Conservation (phyloP, 1,140 invertebrate species). For the Danaus plexippus region DNA sequence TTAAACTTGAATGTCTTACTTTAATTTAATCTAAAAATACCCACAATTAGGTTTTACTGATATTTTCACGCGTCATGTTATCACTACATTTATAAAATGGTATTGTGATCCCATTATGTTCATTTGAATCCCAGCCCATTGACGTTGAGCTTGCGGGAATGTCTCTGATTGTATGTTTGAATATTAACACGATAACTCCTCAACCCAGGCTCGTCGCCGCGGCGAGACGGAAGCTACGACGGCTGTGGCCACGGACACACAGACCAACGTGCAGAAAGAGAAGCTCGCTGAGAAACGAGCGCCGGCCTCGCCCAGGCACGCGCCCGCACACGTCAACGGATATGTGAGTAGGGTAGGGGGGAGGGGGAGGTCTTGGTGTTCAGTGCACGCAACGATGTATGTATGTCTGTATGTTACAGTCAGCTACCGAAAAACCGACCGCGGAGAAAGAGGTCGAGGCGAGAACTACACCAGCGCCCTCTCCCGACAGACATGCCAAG, state of each 20-base stretch:
- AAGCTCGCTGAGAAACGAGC: constrained; percentile 22
- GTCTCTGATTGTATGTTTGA: too few relatives aligned
- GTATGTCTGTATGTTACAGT: constrained; percentile 25
- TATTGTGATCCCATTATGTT: too few relatives aligned
- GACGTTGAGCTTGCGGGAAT: too few relatives aligned
- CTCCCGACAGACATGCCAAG: constrained; percentile 63
- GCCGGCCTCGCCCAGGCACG: constrained; percentile 33
- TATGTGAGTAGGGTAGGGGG: constrained; percentile 32
- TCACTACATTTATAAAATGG: too few relatives aligned
- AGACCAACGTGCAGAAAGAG: constrained; percentile 41
- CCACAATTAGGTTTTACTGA: too few relatives aligned
- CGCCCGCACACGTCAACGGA: constrained; percentile 39
- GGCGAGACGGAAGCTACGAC: constrained; percentile 70
- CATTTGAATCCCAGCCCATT: too few relatives aligned
- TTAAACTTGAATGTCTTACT: too few relatives aligned
- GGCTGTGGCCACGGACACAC: constrained; percentile 65
- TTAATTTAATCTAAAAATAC: too few relatives aligned
- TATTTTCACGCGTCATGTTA: too few relatives aligned
- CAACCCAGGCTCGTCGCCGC: constrained; percentile 57
- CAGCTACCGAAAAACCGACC: constrained; percentile 48
- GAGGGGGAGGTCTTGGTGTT: not conserved
- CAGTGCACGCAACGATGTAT: not conserved
- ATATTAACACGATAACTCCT: too few relatives aligned
- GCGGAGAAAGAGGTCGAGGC: constrained; percentile 47
- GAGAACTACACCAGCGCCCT: constrained; percentile 56